phyloP scores from a whole-genome alignment of 2,797 vertebrate genomes.

The Microctenopoma steveboyesi region DNA sequence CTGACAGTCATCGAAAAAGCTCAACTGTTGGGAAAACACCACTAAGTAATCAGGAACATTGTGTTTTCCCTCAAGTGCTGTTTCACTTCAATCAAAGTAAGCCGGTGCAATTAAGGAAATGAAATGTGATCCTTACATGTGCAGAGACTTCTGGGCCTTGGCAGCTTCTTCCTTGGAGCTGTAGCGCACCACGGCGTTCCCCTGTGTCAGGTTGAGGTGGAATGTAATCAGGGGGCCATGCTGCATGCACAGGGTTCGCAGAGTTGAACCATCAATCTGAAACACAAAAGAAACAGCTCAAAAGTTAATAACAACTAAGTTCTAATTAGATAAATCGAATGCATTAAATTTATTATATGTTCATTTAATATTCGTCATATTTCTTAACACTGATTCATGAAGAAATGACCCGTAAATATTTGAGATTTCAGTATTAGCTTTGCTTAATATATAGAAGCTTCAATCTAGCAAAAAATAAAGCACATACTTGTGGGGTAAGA shows the following conservation, averaged over 20 bases:
- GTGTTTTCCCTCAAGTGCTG: background rate
- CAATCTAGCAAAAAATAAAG: background rate
- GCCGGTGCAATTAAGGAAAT: background rate
- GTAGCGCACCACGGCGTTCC: slow-evolving; percentile 98
- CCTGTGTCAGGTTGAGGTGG: slow-evolving; percentile 99
- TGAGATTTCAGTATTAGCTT: background rate
- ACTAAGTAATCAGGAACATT: background rate
- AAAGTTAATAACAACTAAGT: background rate
- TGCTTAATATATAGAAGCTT: background rate
- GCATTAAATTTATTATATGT: background rate
- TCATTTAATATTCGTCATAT: background rate
- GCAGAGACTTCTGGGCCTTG: slow-evolving; percentile 99
- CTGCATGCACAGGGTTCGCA: slow-evolving; percentile 96
- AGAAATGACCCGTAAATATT: background rate
- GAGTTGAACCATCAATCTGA: slow-evolving; percentile 96
- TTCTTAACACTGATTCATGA: background rate
- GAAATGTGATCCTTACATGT: slow-evolving; percentile 86
- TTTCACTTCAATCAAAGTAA: background rate
- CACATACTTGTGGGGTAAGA: slow-evolving; percentile 94
- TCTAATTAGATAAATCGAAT: background rate
- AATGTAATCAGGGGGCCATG: slow-evolving; percentile 98
- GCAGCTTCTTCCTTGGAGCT: slow-evolving; percentile 98
- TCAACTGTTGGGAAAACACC: slow-evolving; percentile 28
- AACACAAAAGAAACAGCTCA: background rate
- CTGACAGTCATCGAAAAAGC: background rate